A percentile compares a stretch with the other conserved stretches of the same genome.
Conservation (phyloP, 2,888 invertebrate genomes). For the Eupithecia exiguata region DNA sequence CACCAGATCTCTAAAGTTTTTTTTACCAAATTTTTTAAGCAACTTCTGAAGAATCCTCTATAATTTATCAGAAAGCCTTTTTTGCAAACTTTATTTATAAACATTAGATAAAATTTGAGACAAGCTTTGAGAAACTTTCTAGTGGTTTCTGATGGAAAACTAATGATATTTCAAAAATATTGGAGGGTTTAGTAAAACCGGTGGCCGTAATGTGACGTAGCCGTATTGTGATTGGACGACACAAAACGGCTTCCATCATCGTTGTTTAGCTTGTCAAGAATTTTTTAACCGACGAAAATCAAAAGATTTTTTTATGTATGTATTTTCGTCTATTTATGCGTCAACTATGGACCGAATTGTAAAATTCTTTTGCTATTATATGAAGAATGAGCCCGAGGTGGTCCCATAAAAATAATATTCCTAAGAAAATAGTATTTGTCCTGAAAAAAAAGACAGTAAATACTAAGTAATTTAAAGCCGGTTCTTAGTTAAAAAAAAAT, state of each 20-base stretch:
- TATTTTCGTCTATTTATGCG: too few relatives aligned
- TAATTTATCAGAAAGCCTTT: neutral
- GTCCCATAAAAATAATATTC: too few relatives aligned
- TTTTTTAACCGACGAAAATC: too few relatives aligned
- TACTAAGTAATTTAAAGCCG: too few relatives aligned
- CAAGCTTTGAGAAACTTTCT: slow-evolving; percentile 5
- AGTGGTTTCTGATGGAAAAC: slow-evolving; percentile 11
- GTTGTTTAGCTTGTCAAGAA: neutral
- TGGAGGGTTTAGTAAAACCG: neutral
- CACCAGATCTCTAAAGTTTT: neutral
- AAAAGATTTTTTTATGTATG: too few relatives aligned
- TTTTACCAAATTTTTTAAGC: neutral
- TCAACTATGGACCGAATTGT: too few relatives aligned
- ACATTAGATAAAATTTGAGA: slow-evolving; percentile 3
- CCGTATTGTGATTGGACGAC: neutral
- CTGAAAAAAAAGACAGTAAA: too few relatives aligned
- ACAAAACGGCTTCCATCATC: neutral
- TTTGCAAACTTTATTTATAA: slow-evolving; percentile 5
- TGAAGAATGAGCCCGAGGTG: too few relatives aligned
- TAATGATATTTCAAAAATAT: slow-evolving; percentile 4
- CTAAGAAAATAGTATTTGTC: too few relatives aligned
- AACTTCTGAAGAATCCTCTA: neutral
- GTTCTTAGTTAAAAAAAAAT: too few relatives aligned
- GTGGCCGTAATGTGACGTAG: neutral
- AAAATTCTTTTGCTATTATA: too few relatives aligned